Conservation (phyloP, 2,888 invertebrate species). For the Sclerodermus sp. region DNA sequence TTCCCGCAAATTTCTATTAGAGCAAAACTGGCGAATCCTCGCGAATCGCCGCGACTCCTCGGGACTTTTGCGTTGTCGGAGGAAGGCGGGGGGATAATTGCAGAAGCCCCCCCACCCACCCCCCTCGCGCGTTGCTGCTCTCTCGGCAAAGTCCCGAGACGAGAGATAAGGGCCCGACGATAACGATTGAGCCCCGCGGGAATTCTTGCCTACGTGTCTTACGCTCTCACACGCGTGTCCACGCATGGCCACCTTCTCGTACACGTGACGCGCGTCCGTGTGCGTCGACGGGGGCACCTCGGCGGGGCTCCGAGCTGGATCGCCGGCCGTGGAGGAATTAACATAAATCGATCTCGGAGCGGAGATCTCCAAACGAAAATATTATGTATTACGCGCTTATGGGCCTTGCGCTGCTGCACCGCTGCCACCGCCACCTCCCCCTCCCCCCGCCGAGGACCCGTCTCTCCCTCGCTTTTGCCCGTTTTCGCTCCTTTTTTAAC, state of each 20-base stretch:
- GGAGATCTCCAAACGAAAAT: conserved; percentile 37
- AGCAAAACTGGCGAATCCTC: no score
- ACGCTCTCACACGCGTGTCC: conserved; percentile 20
- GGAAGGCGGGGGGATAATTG: conserved; percentile 49
- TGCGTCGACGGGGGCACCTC: background rate
- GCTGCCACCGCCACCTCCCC: background rate
- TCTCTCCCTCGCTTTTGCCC: background rate
- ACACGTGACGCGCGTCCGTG: conserved; percentile 3
- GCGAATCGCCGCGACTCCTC: conserved; percentile 2
- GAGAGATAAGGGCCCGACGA: conserved; percentile 54
- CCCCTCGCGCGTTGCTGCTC: no score
- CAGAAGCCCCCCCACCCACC: conserved; percentile 42
- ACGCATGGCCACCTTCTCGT: background rate
- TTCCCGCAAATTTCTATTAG: no score
- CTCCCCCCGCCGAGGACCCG: background rate
- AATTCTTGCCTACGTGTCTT: conserved; percentile 45
- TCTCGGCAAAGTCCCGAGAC: conserved; percentile 46
- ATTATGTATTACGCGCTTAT: conserved; percentile 34
- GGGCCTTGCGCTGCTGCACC: conserved; percentile 9
- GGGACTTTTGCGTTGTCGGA: no score
- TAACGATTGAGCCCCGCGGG: conserved; percentile 55
- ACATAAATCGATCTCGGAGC: conserved; percentile 39
- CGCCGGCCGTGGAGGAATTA: conserved; percentile 25
- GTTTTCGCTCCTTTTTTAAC: no score
- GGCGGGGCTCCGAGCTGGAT: background rate